phyloP scores from a whole-genome alignment of 2,888 invertebrate genomes.

The Chromoteleia sp. region DNA sequence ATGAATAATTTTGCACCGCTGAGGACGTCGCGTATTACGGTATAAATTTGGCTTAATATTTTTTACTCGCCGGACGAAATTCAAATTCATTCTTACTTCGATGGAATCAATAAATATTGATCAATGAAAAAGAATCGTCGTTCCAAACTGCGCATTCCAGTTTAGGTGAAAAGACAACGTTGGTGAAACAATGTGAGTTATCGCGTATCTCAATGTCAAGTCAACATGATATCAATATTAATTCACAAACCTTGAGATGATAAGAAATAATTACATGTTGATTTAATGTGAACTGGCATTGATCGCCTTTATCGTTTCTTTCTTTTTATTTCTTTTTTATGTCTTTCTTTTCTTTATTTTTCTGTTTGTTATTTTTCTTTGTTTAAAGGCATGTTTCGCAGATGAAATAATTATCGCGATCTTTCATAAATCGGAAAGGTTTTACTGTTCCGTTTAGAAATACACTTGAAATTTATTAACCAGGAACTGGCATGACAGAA shows the following conservation, averaged over 20 bases:
- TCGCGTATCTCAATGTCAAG: conserved; percentile 29
- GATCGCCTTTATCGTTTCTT: neutral
- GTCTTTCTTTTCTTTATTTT: too few species aligned
- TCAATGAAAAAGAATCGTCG: conserved; percentile 17
- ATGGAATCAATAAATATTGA: too few species aligned
- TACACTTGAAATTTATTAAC: neutral
- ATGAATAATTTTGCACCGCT: too few species aligned
- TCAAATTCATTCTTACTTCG: too few species aligned
- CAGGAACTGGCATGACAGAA: neutral
- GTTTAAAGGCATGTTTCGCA: neutral
- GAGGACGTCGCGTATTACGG: too few species aligned
- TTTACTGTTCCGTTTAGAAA: neutral
- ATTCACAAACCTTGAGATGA: conserved; percentile 29
- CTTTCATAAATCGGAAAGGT: neutral
- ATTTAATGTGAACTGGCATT: conserved; percentile 2
- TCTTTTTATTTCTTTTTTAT: neutral
- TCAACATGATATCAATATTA: conserved; percentile 35
- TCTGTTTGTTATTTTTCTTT: neutral
- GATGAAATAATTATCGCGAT: neutral
- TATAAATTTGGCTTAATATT: too few species aligned
- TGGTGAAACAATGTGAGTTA: conserved; percentile 8
- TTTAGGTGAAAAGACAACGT: neutral
- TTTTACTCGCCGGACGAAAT: too few species aligned
- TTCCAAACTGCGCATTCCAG: neutral
- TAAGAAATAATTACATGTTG: conserved; percentile 29